Base-by-base conservation (phyloP, 1,140 invertebrate species). In the Atta colombica region DNA sequence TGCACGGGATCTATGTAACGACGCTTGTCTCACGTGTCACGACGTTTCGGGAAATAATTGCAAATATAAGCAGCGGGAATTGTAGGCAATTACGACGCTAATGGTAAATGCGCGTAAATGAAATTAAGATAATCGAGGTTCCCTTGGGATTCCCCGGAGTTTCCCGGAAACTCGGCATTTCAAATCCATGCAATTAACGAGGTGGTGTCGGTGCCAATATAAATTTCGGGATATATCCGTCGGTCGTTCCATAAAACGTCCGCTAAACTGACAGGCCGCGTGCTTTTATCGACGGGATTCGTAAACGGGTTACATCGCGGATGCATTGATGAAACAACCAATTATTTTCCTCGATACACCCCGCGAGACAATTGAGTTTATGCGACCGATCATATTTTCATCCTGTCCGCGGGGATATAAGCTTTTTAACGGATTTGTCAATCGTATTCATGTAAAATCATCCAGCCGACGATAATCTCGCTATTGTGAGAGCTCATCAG, bases 361-460 rank as follows among this genome's bases (percentile, higher is more conserved):
- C 31, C 39, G 35, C 25, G 77, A 69, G 65, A 78, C 85, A 86
- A 86, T 86, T 60, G 77, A 49, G 65, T 86, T 86, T 68, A 60
- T 7, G 25, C 60, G 51, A 14, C 77, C 65, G 25, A 53, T 86
- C 51, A 86, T 86, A 86, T 80, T 86, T 68, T 81, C 35, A 53
- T 82, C 53, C 45, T 51, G 53, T 86, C 51, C 65, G 77, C 25
- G 31, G 55, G 53, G 45, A 86, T 58, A 35, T 81, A 69, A 86
- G 77, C 77, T 63, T 82, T 86, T 86, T 86, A 86, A 86, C 78
- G 18, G 85, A 69, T 86, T 82, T 80, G 77, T 72, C 65, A 86
- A 86, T 72, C 55, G 66, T 58, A 87, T 80, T 87, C 71, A 61
- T 77, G 68, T 77, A 82, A 90, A 88, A 84, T 90, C 65, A 53